phyloP scores from a whole-genome alignment of 2,888 invertebrate genomes.

The Drosophila melanosoma region DNA sequence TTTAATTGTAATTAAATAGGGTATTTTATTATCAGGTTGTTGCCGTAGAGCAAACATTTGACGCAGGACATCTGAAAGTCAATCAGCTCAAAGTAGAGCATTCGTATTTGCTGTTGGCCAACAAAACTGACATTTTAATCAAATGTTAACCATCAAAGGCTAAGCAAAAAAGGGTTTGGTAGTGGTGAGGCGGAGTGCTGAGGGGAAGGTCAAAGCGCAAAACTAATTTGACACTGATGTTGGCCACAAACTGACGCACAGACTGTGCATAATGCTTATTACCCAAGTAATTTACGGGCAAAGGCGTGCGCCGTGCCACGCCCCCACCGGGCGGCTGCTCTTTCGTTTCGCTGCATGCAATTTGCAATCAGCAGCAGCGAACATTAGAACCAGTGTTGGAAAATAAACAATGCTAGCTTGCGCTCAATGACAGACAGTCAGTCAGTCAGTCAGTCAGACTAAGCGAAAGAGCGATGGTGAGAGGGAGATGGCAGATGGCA shows the following conservation, averaged over 20 bases:
- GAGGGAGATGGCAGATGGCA: neutral
- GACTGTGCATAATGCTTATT: constrained; percentile 76
- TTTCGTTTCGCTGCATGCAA: constrained; percentile 62
- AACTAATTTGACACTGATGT: constrained; percentile 72
- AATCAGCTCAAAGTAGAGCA: neutral
- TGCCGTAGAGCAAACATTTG: neutral
- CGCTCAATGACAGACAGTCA: constrained; percentile 50
- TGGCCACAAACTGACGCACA: constrained; percentile 32
- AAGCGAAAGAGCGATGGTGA: neutral
- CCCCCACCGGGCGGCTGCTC: constrained; percentile 21
- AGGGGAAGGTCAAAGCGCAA: constrained; percentile 38
- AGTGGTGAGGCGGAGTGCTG: neutral
- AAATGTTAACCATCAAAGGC: constrained; percentile 55
- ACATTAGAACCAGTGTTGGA: constrained; percentile 68
- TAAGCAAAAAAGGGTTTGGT: constrained; percentile 16
- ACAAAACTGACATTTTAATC: constrained; percentile 53
- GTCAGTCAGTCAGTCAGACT: constrained; percentile 25
- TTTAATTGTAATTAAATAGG: neutral
- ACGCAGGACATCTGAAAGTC: constrained; percentile 2
- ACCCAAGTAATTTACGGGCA: constrained; percentile 64
- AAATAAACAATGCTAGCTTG: constrained; percentile 64
- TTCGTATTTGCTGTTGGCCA: neutral
- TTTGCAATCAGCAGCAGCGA: constrained; percentile 65
- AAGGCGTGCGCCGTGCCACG: neutral
- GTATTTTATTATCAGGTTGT: neutral